Percentiles rank a stretch among this genome's conserved stretches.
phyloP scores from a whole-genome alignment of 2,113 vertebrate genomes.

The Poeciliopsis prolifica region DNA sequence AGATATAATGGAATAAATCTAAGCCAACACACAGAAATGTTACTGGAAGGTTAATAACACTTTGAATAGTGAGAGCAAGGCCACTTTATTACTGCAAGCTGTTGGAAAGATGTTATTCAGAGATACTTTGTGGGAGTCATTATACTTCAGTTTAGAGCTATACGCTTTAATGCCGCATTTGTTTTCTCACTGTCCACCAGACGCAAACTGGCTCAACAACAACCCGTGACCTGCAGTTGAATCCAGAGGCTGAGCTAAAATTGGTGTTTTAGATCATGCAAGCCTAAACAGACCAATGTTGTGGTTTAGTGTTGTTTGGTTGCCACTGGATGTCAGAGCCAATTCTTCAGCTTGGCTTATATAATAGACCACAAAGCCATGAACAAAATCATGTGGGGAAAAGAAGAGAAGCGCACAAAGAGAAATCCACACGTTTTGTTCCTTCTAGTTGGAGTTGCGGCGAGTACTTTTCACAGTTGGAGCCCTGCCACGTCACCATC shows the following conservation, averaged over 20 bases:
- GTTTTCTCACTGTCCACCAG: conserved; percentile 6
- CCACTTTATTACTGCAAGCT: conserved; percentile 37
- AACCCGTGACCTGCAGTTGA: conserved; percentile 6
- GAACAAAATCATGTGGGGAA: conserved; percentile 4
- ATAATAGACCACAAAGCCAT: conserved; percentile 2
- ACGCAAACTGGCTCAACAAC: conserved; percentile 25
- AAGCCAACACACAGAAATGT: conserved; percentile 34
- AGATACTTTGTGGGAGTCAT: conserved; percentile 14
- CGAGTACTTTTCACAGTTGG: conserved; percentile 49
- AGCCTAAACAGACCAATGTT: conserved; percentile 28
- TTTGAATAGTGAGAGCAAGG: conserved; percentile 11
- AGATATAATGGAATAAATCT: neutral
- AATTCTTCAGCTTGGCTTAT: conserved; percentile 19
- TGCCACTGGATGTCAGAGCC: conserved; percentile 32
- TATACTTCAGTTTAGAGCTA: conserved; percentile 16
- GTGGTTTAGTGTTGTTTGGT: conserved; percentile 42
- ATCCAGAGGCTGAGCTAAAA: conserved; percentile 35
- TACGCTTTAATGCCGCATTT: conserved; percentile 4
- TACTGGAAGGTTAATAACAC: conserved; percentile 30
- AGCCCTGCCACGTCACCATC: conserved; percentile 59
- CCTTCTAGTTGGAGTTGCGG: conserved; percentile 21
- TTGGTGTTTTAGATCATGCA: conserved; percentile 34
- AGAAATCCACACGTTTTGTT: neutral
- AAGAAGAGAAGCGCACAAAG: conserved; percentile 5
- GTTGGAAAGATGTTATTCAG: conserved; percentile 28